phyloP scores from a whole-genome alignment of 2,888 invertebrate species.

The Arctia plantaginis region DNA sequence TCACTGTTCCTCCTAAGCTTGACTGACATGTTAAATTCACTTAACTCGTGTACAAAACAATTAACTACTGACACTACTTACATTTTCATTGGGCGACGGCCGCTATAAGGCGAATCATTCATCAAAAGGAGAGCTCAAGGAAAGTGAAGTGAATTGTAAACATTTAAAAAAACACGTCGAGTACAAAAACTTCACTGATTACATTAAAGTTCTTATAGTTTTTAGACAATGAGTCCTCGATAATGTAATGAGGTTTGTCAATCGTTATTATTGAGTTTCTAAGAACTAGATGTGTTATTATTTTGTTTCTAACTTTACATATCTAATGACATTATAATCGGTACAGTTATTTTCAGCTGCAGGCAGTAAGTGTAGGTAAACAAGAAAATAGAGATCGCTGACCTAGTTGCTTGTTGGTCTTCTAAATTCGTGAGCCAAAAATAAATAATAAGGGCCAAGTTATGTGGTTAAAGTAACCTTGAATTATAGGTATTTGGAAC shows the following conservation, averaged over 20 bases:
- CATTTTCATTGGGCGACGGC: constrained; percentile 51
- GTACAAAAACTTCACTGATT: constrained; percentile 35
- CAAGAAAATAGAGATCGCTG: constrained; percentile 47
- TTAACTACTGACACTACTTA: constrained; percentile 53
- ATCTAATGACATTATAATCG: constrained; percentile 50
- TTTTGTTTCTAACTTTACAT: constrained; percentile 30
- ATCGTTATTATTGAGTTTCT: constrained; percentile 14
- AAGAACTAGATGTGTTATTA: constrained; percentile 15
- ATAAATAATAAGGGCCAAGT: constrained; percentile 10
- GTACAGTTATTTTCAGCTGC: constrained; percentile 38
- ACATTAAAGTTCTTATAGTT: constrained; percentile 20
- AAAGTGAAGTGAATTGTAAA: constrained; percentile 31
- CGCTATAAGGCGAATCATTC: constrained; percentile 51
- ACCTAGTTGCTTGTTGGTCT: constrained; percentile 39
- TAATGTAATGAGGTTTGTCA: constrained; percentile 20
- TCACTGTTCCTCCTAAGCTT: constrained; percentile 70
- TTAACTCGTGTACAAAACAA: constrained; percentile 33
- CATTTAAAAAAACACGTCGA: constrained; percentile 14
- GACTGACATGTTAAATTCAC: constrained; percentile 68
- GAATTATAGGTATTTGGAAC: not conserved
- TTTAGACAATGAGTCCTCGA: constrained; percentile 26
- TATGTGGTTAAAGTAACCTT: not conserved
- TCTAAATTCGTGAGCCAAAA: constrained; percentile 34
- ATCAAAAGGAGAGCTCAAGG: constrained; percentile 50
- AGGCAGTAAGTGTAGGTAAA: constrained; percentile 35